phyloP scores from a whole-genome alignment of 1,140 invertebrate species.

The Leptinotarsa lineolata region DNA sequence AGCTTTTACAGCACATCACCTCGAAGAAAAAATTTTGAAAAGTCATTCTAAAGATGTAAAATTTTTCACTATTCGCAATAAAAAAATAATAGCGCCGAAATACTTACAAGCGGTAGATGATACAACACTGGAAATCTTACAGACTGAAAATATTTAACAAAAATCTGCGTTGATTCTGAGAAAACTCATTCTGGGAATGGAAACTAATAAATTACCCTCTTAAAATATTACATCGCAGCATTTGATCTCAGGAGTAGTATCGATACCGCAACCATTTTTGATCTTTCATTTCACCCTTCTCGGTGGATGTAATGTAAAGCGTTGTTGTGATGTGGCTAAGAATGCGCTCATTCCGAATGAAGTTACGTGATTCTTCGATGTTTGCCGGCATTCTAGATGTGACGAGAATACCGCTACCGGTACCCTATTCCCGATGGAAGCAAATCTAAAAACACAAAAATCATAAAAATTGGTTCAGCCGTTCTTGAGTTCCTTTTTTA shows the following conservation, averaged over 20 bases:
- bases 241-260: constrained; percentile 1
- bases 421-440: no score
- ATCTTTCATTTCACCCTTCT: not conserved
- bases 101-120: not conserved
- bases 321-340: no score
- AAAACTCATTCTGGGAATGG: not conserved
- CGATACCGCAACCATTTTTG: constrained; percentile 1
- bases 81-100: not conserved
- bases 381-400: no score
- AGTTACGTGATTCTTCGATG: no score
- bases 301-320: constrained; percentile 9
- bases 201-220: constrained; percentile 5
- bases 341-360: no score
- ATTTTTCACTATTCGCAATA: constrained; percentile 10
- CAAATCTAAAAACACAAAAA: no score
- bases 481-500: no score
- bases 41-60: not conserved
- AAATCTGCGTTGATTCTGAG: constrained; percentile 10
- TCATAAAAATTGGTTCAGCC: no score
- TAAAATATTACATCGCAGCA: not conserved
- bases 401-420: no score
- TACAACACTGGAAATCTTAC: not conserved
- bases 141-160: constrained; percentile 5
- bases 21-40: constrained; percentile 22
- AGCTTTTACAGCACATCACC: not conserved